These are phyloP conservation scores for Chaetops frenatus DNA, from an alignment of 2,113 vertebrate species.

Conservation along the genomic window DNA sequence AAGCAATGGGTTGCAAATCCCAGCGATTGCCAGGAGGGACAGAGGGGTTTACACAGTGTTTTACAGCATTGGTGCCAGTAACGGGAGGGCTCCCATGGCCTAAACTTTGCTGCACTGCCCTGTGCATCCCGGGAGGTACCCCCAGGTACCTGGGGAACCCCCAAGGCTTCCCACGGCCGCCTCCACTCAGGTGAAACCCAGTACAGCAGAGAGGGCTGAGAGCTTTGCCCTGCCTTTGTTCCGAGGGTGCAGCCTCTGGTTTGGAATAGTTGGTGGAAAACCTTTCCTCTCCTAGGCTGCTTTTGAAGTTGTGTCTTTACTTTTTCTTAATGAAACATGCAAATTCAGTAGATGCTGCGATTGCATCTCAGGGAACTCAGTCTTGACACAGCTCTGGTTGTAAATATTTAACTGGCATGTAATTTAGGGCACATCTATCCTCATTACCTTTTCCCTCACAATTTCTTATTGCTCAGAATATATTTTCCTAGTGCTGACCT, in stretches of 20 bases:
- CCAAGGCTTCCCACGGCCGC: background rate
- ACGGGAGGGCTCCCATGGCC: background rate
- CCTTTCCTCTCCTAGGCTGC: background rate
- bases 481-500: background rate
- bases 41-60: background rate
- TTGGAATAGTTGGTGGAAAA: background rate
- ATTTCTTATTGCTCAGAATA: background rate
- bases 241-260: background rate
- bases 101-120: background rate
- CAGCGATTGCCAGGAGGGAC: background rate
- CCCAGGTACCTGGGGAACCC: background rate
- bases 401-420: background rate
- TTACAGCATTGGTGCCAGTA: fast-evolving
- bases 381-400: background rate
- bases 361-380: background rate
- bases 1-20: background rate
- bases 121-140: too few species aligned
- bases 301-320: slow-evolving; percentile 14
- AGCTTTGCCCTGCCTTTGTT: background rate
- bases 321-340: slow-evolving; percentile 25
- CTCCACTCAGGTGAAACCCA: background rate
- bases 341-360: background rate
- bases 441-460: background rate
- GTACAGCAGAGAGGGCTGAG: background rate
- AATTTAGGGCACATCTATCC: background rate